phyloP scores from a whole-genome alignment of 2,113 vertebrate species.

The Cygnus atratus region DNA sequence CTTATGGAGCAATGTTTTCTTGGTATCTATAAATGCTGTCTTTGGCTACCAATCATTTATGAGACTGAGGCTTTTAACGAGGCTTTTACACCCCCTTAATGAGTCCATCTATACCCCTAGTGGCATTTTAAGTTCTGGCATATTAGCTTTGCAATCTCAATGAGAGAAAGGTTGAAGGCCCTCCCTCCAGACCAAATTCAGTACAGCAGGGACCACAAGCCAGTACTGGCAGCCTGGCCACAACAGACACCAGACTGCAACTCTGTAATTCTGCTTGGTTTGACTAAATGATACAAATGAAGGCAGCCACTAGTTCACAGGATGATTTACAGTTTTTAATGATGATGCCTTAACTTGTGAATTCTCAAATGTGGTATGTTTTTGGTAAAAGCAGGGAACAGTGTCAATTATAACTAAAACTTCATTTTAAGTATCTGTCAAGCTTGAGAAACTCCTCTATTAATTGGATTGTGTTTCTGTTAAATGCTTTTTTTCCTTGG shows the following conservation, averaged over 20 bases:
- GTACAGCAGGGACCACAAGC: background rate
- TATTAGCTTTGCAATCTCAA: background rate
- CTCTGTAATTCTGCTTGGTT: background rate
- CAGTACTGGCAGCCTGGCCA: background rate
- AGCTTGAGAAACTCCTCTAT: constrained; percentile 3
- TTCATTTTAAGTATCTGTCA: constrained; percentile 31
- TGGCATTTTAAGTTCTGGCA: background rate
- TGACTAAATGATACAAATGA: background rate
- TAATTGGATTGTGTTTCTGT: constrained; percentile 30
- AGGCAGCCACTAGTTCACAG: background rate
- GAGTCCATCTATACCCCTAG: background rate
- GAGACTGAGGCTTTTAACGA: background rate
- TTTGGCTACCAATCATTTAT: background rate
- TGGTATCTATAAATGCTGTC: constrained; percentile 37
- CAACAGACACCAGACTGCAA: background rate
- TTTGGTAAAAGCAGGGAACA: constrained; percentile 17
- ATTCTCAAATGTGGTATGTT: background rate
- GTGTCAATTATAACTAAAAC: constrained; percentile 33
- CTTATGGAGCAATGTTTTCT: background rate
- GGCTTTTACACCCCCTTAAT: background rate
- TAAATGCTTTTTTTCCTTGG: background rate
- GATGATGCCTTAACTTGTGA: background rate
- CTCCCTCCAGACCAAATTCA: background rate
- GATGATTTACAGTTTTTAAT: constrained; percentile 17
- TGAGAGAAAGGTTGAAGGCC: background rate